phyloP scores from a whole-genome alignment of 2,888 invertebrate species.

The Polydrusus pterygomalis region DNA sequence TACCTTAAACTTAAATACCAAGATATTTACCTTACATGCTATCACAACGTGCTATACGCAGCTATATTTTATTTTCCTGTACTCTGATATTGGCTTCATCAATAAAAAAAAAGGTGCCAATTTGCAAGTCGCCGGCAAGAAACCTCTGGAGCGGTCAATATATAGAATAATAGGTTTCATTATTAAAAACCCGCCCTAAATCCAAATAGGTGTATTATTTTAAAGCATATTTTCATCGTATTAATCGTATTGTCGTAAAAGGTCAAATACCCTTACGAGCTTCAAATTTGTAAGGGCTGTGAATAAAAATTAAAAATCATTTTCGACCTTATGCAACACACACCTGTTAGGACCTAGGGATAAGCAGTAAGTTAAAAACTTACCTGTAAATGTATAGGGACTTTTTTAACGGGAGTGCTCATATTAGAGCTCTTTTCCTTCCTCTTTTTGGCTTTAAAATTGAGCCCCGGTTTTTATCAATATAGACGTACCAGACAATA shows the following conservation, averaged over 20 bases:
- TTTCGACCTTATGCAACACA: constrained; percentile 56
- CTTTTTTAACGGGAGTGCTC: constrained; percentile 93
- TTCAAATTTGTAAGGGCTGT: neutral
- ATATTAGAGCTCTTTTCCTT: constrained; percentile 69
- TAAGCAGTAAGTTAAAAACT: constrained; percentile 64
- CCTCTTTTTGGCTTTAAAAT: constrained; percentile 16
- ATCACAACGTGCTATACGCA: neutral
- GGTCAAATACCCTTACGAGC: neutral
- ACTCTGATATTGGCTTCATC: constrained; percentile 9
- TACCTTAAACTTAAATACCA: too few species aligned
- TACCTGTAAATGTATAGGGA: constrained; percentile 95
- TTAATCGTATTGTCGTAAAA: too few species aligned
- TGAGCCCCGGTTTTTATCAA: constrained; percentile 24
- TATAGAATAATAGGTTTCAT: neutral
- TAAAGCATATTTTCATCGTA: neutral
- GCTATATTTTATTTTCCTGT: constrained; percentile 12
- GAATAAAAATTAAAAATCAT: constrained; percentile 17
- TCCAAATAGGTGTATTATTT: too few species aligned
- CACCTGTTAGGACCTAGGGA: constrained; percentile 53
- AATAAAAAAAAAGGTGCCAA: constrained; percentile 18
- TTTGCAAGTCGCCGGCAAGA: constrained; percentile 15
- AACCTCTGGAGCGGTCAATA: constrained; percentile 16
- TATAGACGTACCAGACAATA: constrained; percentile 17
- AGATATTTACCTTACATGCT: neutral
- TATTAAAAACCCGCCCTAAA: neutral